Conservation (phyloP, 2,888 invertebrate species). For the Acholoe squamosa region DNA sequence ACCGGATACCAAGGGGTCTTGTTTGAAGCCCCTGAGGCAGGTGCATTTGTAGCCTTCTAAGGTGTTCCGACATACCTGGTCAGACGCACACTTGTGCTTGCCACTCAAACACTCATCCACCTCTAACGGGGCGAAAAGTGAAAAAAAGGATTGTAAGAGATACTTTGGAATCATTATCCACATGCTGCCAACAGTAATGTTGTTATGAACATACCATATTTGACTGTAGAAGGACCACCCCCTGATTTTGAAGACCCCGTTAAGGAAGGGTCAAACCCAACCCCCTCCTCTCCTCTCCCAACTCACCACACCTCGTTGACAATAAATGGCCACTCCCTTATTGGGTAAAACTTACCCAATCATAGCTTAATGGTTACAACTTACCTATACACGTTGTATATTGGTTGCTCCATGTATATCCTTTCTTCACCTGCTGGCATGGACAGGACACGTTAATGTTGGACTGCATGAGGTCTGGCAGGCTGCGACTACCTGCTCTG, state of each 20-base stretch:
- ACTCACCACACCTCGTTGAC: too few species aligned
- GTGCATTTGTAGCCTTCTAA: slow-evolving; percentile 13
- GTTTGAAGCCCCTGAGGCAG: not conserved
- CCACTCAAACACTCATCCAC: not conserved
- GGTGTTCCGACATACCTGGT: slow-evolving; percentile 31
- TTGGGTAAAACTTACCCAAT: not conserved
- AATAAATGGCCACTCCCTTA: not conserved
- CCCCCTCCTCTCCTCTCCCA: not conserved
- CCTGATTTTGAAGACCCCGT: not conserved
- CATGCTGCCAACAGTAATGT: not conserved
- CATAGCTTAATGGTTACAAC: not conserved
- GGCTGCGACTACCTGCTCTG: not conserved
- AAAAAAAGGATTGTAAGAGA: not conserved
- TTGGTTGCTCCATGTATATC: not conserved
- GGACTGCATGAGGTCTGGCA: not conserved
- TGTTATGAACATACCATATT: not conserved
- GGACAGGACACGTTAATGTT: not conserved
- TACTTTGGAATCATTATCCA: not conserved
- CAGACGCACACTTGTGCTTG: not conserved
- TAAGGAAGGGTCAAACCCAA: not conserved
- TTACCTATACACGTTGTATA: not conserved
- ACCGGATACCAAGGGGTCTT: not conserved
- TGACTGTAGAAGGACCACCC: not conserved
- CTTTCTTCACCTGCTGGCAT: not conserved
- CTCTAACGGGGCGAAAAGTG: not conserved